Evolutionary conservation across 2,888 invertebrate species (phyloP).

Genomic region (Melanchra persicariae): DNA sequence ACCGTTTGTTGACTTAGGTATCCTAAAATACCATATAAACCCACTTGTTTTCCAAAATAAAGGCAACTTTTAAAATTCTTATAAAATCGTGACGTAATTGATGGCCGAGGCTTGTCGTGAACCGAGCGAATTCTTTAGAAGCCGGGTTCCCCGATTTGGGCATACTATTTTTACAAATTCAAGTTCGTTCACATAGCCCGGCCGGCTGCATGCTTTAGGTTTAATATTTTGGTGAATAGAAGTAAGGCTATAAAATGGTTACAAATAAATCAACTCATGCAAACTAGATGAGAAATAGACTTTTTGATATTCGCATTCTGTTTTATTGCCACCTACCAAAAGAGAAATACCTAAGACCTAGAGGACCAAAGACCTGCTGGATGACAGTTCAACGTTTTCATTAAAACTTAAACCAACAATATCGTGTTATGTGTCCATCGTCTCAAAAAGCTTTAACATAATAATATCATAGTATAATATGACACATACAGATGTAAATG

Average conservation of each 20-base stretch:
- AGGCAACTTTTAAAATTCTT: conserved; percentile 28
- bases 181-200: conserved; percentile 63
- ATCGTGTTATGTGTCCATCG: no score
- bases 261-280: not conserved
- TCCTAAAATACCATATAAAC: conserved; percentile 10
- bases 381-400: not conserved
- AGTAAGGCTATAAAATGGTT: not conserved
- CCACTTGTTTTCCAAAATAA: conserved; percentile 22
- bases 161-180: conserved; percentile 55
- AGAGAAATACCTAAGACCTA: not conserved
- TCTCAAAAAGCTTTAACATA: not conserved
- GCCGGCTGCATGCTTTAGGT: conserved; percentile 6
- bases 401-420: not conserved
- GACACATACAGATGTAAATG: conserved; percentile 15
- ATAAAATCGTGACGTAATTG: conserved; percentile 47
- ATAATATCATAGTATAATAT: not conserved
- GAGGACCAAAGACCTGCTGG: not conserved
- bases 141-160: conserved; percentile 59
- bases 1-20: not conserved
- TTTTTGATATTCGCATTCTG: not conserved
- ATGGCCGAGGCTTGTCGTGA: conserved; percentile 46
- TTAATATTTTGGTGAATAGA: not conserved
- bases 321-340: not conserved
- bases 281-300: not conserved
- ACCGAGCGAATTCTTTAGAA: conserved; percentile 58